Evolutionary conservation across 1,140 invertebrate genomes (phyloP).

Genomic region (Andrena cerasifolii): DNA sequence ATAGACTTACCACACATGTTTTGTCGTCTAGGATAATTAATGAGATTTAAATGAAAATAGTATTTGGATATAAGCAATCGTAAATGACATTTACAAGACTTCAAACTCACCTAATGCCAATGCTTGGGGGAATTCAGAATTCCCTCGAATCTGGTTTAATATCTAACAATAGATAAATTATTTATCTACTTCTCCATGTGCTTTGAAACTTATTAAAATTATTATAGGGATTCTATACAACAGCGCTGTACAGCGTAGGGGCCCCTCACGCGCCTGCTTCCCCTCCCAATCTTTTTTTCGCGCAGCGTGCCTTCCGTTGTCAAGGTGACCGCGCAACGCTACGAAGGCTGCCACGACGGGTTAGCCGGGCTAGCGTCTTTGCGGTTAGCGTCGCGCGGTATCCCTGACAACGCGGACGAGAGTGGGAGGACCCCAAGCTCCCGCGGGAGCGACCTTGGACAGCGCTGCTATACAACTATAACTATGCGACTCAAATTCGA

Average conservation of each 20-base stretch:
- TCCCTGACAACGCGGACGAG: no score
- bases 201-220: slow-evolving; percentile 18
- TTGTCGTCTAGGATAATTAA: not conserved
- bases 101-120: not conserved
- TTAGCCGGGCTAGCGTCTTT: no score
- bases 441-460: no score
- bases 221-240: slow-evolving; percentile 9
- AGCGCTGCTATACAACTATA: not conserved
- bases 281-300: no score
- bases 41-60: not conserved
- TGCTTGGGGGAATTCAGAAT: not conserved
- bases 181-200: slow-evolving; percentile 26
- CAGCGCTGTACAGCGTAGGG: no score
- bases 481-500: not conserved
- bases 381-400: no score
- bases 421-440: no score
- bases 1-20: not conserved
- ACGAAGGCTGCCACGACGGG: no score
- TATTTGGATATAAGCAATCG: not conserved
- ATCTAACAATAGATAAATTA: slow-evolving; percentile 1
- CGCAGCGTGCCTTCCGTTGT: no score
- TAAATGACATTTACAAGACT: not conserved
- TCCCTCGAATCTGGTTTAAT: not conserved
- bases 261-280: no score
- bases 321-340: no score